These are phyloP conservation scores for Butastur rufipennis DNA, from an alignment of 2,113 vertebrate genomes.

Conservation along the genomic window DNA sequence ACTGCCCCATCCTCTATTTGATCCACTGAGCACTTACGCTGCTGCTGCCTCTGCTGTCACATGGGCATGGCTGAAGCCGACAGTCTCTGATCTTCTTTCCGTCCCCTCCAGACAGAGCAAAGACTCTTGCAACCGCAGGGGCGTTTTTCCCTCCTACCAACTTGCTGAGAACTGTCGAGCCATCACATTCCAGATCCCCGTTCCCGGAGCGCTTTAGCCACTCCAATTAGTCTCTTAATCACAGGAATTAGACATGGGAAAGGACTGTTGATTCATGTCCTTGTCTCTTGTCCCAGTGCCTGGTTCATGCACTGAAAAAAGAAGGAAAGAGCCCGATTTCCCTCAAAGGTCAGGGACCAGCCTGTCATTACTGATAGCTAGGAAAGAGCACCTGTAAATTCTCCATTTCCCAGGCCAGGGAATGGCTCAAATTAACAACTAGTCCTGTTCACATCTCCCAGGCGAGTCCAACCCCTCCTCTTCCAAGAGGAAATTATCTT, in stretches of 20 bases:
- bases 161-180: constrained; percentile 12
- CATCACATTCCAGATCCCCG: constrained; percentile 1
- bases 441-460: not conserved
- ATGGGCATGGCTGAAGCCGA: not conserved
- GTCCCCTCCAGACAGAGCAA: not conserved
- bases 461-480: not conserved
- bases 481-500: constrained; percentile 27
- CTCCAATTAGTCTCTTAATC: constrained; percentile 36
- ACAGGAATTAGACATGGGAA: constrained; percentile 26
- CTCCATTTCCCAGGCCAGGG: not conserved
- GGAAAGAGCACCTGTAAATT: not conserved
- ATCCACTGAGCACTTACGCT: not conserved
- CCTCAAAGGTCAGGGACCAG: not conserved
- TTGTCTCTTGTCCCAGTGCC: not conserved
- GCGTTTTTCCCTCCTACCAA: not conserved
- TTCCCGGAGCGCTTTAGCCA: not conserved
- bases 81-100: not conserved
- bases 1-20: not conserved
- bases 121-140: not conserved
- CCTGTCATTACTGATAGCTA: not conserved
- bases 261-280: constrained; percentile 8
- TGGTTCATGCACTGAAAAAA: not conserved
- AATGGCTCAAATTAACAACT: not conserved
- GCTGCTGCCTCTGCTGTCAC: not conserved
- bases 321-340: not conserved